These are phyloP conservation scores for Artemia franciscana DNA, from an alignment of 1,140 invertebrate species.

Conservation along the genomic window DNA sequence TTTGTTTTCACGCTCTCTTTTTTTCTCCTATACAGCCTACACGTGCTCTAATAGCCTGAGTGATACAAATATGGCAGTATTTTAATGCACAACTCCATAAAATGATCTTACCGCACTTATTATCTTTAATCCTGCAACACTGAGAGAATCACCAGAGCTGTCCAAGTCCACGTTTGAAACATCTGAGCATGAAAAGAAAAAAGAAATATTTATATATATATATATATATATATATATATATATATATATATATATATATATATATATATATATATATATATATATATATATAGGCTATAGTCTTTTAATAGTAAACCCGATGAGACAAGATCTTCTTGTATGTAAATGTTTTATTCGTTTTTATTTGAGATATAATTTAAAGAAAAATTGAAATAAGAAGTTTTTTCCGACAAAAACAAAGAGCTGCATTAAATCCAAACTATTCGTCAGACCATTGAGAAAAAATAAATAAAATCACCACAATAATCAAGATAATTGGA, in stretches of 20 bases:
- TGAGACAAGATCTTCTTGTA: not conserved
- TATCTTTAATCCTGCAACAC: not conserved
- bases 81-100: not conserved
- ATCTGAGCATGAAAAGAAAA: not conserved
- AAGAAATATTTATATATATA: not conserved
- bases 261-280: not conserved
- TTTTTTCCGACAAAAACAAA: too few species aligned
- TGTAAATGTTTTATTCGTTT: not conserved
- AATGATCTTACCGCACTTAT: not conserved
- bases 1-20: not conserved
- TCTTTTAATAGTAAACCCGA: not conserved
- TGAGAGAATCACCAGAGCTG: not conserved
- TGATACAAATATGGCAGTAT: not conserved
- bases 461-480: too few species aligned
- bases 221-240: not conserved
- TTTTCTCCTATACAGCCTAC: not conserved
- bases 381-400: too few species aligned
- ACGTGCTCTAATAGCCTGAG: not conserved
- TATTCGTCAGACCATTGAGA: too few species aligned
- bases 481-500: too few species aligned
- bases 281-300: not conserved
- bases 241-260: not conserved
- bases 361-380: not conserved
- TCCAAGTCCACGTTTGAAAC: not conserved
- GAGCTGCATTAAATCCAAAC: too few species aligned